phyloP scores from a whole-genome alignment of 2,888 invertebrate species.

The Malthinus seriepunctatus region DNA sequence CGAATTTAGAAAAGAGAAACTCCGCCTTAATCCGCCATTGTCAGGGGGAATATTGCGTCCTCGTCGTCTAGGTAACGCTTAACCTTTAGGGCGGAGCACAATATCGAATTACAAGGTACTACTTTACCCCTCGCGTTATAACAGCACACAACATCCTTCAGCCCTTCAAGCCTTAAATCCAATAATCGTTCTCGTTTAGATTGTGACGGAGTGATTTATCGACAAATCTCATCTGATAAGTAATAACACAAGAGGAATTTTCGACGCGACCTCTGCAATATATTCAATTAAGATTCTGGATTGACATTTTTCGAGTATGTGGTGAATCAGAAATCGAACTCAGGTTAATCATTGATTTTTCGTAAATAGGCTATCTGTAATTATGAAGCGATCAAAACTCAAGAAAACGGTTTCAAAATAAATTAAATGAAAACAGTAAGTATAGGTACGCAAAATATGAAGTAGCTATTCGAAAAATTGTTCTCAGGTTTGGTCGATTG shows the following conservation, averaged over 20 bases:
- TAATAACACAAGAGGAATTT: slow-evolving; percentile 44
- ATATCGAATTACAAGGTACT: slow-evolving; percentile 42
- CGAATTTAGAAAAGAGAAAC: slow-evolving; percentile 29
- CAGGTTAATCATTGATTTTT: no score
- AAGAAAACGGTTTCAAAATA: no score
- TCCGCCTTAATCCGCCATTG: slow-evolving; percentile 46
- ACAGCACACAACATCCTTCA: slow-evolving; percentile 23
- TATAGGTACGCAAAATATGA: no score
- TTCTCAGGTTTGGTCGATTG: no score
- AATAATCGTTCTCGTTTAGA: slow-evolving; percentile 52
- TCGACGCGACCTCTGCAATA: slow-evolving; percentile 27
- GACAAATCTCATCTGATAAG: slow-evolving; percentile 49
- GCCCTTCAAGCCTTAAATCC: slow-evolving; percentile 46
- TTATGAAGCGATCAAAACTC: no score
- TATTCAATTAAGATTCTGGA: slow-evolving; percentile 22
- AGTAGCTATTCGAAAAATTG: no score
- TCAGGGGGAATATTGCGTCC: slow-evolving; percentile 33
- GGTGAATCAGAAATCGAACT: neutral
- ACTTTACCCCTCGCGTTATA: slow-evolving; percentile 23
- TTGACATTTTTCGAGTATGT: slow-evolving; percentile 14
- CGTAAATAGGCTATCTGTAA: no score
- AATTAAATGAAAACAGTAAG: no score
- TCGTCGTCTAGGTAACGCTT: slow-evolving; percentile 45
- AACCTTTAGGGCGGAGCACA: slow-evolving; percentile 47
- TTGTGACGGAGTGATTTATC: slow-evolving; percentile 51